These are phyloP conservation scores for Ichneumoninae sp. DNA, from an alignment of 2,888 invertebrate species.

Conservation along the genomic window DNA sequence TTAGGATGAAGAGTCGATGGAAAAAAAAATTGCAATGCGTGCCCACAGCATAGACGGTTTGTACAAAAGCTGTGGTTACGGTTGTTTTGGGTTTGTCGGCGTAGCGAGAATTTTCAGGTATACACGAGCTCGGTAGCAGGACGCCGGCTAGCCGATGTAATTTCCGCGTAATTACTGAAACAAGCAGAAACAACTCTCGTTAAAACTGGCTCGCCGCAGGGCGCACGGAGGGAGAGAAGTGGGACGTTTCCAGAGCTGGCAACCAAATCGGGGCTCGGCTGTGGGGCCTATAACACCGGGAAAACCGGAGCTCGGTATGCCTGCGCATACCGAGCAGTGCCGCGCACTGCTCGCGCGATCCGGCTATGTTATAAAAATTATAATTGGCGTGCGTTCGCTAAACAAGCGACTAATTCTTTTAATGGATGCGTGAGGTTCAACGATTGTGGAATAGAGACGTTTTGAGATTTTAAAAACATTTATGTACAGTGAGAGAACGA, in stretches of 20 bases:
- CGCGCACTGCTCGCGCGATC: constrained; percentile 28
- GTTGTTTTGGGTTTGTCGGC: constrained; percentile 20
- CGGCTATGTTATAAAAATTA: constrained; percentile 49
- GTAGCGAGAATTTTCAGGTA: constrained; percentile 11
- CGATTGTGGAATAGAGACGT: background rate
- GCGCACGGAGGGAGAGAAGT: constrained; percentile 33
- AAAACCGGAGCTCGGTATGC: constrained; percentile 27
- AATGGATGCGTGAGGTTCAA: constrained; percentile 25
- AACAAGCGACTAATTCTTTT: constrained; percentile 49
- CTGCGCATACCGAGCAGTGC: constrained; percentile 38
- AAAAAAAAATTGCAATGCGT: constrained; percentile 20
- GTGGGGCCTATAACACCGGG: constrained; percentile 41
- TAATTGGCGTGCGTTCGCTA: constrained; percentile 43
- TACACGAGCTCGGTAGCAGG: constrained; percentile 40
- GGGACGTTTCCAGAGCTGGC: constrained; percentile 51
- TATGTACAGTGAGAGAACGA: background rate
- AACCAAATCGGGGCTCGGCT: constrained; percentile 43
- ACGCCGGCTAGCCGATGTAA: constrained; percentile 75
- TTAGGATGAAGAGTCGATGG: background rate
- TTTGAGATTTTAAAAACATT: background rate
- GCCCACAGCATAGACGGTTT: constrained; percentile 7
- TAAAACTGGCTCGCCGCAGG: constrained; percentile 76
- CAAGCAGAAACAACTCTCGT: constrained; percentile 81
- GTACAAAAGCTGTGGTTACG: constrained; percentile 49
- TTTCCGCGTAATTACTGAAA: constrained; percentile 82